Conservation (phyloP, 2,113 vertebrate species). For the Turnix velox region DNA sequence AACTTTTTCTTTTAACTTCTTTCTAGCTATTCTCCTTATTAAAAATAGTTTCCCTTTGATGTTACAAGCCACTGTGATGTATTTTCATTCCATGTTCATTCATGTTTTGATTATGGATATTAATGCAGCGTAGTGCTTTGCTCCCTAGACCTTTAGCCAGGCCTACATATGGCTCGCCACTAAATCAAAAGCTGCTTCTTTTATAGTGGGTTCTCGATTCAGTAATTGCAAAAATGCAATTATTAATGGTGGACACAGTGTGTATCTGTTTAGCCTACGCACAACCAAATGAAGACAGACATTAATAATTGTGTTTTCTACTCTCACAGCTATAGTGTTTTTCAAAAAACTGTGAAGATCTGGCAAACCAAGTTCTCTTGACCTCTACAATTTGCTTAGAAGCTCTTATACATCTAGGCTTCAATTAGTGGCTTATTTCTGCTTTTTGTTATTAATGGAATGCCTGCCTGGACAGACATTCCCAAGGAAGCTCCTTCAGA, state of each 20-base stretch:
- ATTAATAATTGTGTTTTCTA: neutral
- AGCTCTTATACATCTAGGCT: neutral
- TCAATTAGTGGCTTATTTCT: neutral
- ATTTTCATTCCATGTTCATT: neutral
- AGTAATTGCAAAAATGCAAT: neutral
- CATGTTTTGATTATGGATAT: neutral
- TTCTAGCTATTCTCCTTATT: neutral
- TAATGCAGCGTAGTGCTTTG: neutral
- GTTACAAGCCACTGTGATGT: neutral
- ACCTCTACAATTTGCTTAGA: neutral
- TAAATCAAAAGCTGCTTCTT: neutral
- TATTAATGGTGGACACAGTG: neutral
- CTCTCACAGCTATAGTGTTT: neutral
- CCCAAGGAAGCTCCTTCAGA: neutral
- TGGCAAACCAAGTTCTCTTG: neutral
- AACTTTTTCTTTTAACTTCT: neutral
- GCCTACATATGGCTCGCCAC: neutral
- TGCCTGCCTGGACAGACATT: neutral
- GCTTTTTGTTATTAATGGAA: neutral
- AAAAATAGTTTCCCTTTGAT: neutral
- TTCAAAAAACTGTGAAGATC: neutral
- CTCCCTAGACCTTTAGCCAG: neutral
- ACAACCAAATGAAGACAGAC: neutral
- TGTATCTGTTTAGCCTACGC: neutral
- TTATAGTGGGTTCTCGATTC: neutral